Evolutionary conservation across 2,888 invertebrate genomes (phyloP).

Genomic region (Charanyca ferruginea): DNA sequence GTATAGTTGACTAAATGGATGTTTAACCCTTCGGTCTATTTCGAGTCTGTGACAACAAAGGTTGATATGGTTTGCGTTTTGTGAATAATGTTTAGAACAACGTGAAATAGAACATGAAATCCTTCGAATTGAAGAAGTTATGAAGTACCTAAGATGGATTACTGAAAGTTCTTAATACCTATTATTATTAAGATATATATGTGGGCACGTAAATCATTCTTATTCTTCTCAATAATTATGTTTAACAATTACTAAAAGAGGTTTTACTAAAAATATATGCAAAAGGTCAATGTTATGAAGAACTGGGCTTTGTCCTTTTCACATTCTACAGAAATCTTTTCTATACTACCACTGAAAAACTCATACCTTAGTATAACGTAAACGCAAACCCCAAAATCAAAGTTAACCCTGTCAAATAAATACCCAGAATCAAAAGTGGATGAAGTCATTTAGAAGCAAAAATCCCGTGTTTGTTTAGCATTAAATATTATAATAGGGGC

Average conservation of each 20-base stretch:
- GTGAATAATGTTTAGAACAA: background rate
- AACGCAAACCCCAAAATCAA: conserved; percentile 64
- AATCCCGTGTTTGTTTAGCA: conserved; percentile 88
- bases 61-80: conserved; percentile 58
- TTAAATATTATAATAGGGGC: conserved; percentile 89
- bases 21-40: conserved; percentile 75
- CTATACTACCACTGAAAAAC: background rate
- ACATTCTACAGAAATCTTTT: conserved; percentile 14
- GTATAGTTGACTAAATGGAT: conserved; percentile 79
- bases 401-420: conserved; percentile 64
- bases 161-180: no score
- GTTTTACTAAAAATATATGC: no score
- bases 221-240: no score
- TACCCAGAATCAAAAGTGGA: conserved; percentile 65
- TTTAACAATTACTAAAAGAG: background rate
- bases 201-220: no score
- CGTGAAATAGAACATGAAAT: no score
- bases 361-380: conserved; percentile 40
- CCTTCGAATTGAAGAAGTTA: no score
- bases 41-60: conserved; percentile 53
- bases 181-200: no score
- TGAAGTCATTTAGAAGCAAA: conserved; percentile 86
- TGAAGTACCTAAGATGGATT: no score
- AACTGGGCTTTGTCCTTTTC: no score
- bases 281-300: no score